Base-by-base conservation (phyloP, 1,140 invertebrate genomes). In the Amphibalanus amphitrite region DNA sequence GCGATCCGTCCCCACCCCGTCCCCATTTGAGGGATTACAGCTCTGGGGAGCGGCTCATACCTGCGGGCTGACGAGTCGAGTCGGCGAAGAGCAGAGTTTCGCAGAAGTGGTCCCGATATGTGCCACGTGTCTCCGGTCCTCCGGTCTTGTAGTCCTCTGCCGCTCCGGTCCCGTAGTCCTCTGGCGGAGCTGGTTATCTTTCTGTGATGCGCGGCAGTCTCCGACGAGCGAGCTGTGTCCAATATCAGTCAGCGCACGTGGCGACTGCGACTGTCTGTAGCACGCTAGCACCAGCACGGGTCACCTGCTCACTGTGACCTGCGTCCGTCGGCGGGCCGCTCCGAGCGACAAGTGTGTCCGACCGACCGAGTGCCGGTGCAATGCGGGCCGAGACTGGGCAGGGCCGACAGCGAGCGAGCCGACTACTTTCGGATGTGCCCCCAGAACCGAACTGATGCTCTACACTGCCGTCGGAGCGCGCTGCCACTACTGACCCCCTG, bases 401-500 rank as follows among this genome's bases (percentile, higher is more conserved):
- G 47, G 47, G 47, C 47, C 13, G 10, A 8, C n/a, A n/a, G n/a
- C n/a, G n/a, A n/a, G n/a, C 23, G 6, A 1, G 47, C 17, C 13
- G 20, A 59, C 47, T 59, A 59, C 47, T 59, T 59, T 59, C 47
- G 47, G 47, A 59, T 59, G 47, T 59, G 47, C 47, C 47, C 6
- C 10, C 10, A 59, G 47, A 59, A 59, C 47, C 23, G 47, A 59
- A 59, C 47, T 59, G 47, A 59, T 59, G 47, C 47, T 59, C 47
- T 59, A 59, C 47, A 59, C 47, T 13, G 15, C 33, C 15, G 33
- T 6, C 33, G 33, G 33, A 38, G 33, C n/a, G n/a, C n/a, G 38
- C 47, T 59, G 47, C 47, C 47, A 59, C 47, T 59, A 59, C 47
- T 59, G 47, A 59, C 47, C 47, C 47, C 47, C 47, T 59, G 47